phyloP scores from a whole-genome alignment of 2,113 vertebrate species.

The Gracilinanus agilis region DNA sequence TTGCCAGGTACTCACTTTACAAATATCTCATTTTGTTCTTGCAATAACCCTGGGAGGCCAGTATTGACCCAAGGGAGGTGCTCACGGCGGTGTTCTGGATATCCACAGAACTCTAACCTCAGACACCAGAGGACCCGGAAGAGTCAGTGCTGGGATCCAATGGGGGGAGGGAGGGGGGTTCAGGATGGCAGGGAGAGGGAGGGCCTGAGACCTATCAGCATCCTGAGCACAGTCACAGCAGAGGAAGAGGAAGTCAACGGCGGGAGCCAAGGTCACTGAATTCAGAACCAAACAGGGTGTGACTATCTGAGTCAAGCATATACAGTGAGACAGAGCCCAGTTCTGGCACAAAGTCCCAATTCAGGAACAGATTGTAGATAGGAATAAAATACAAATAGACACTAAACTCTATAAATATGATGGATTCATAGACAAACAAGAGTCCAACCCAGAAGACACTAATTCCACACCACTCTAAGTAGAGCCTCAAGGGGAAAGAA shows the following conservation, averaged over 20 bases:
- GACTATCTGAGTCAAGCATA: not conserved
- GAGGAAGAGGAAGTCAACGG: not conserved
- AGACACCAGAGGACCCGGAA: not conserved
- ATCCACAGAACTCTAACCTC: not conserved
- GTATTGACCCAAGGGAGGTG: not conserved
- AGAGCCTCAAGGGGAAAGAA: not conserved
- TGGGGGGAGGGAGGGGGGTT: not conserved
- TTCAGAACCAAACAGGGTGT: not conserved
- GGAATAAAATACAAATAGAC: not conserved
- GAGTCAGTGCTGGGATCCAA: not conserved
- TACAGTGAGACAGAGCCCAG: not conserved
- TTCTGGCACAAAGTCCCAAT: not conserved
- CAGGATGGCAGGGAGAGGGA: not conserved
- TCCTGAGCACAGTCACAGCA: not conserved
- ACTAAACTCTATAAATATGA: not conserved
- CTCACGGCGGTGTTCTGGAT: not conserved
- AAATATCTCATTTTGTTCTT: not conserved
- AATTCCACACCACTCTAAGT: not conserved
- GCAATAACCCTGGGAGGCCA: not conserved
- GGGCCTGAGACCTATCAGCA: not conserved
- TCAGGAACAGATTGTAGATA: not conserved
- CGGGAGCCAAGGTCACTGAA: not conserved
- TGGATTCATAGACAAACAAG: not conserved
- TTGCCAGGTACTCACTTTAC: not conserved
- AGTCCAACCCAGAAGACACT: not conserved